Evolutionary conservation across 2,797 vertebrate genomes (phyloP).

Genomic region (Pangasius sanitwongsei): DNA sequence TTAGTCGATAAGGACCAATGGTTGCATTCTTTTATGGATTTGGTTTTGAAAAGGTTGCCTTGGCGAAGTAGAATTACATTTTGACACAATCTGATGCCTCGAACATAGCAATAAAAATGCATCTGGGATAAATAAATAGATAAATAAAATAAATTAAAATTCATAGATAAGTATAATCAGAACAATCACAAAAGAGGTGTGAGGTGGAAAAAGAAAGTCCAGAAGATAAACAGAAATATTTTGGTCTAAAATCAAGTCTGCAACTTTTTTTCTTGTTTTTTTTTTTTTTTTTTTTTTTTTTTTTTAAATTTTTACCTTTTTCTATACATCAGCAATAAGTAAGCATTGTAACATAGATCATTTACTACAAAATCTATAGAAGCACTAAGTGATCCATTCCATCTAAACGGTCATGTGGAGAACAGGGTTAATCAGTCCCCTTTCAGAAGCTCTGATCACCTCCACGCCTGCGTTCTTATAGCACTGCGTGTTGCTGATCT

Average conservation of each 20-base stretch:
- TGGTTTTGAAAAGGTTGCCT: slow-evolving; percentile 69
- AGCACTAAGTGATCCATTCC: slow-evolving; percentile 89
- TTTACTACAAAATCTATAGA: slow-evolving; percentile 87
- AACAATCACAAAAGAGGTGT: slow-evolving; percentile 66
- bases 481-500: slow-evolving; percentile 55
- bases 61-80: slow-evolving; percentile 56
- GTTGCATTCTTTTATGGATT: slow-evolving; percentile 74
- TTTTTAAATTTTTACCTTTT: slow-evolving; percentile 72
- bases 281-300: not conserved
- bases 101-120: slow-evolving; percentile 61
- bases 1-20: slow-evolving; percentile 53
- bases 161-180: slow-evolving; percentile 65
- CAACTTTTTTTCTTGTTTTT: slow-evolving; percentile 65
- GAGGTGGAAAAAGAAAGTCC: slow-evolving; percentile 60
- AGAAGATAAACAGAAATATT: slow-evolving; percentile 78
- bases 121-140: slow-evolving; percentile 46
- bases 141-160: slow-evolving; percentile 39
- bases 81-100: slow-evolving; percentile 65
- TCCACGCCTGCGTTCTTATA: slow-evolving; percentile 52
- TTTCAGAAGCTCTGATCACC: slow-evolving; percentile 41
- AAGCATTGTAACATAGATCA: slow-evolving; percentile 86
- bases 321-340: slow-evolving; percentile 83
- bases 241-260: slow-evolving; percentile 91
- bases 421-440: slow-evolving; percentile 59
- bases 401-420: slow-evolving; percentile 81